phyloP scores from a whole-genome alignment of 2,888 invertebrate species.

The Eulithis testata region DNA sequence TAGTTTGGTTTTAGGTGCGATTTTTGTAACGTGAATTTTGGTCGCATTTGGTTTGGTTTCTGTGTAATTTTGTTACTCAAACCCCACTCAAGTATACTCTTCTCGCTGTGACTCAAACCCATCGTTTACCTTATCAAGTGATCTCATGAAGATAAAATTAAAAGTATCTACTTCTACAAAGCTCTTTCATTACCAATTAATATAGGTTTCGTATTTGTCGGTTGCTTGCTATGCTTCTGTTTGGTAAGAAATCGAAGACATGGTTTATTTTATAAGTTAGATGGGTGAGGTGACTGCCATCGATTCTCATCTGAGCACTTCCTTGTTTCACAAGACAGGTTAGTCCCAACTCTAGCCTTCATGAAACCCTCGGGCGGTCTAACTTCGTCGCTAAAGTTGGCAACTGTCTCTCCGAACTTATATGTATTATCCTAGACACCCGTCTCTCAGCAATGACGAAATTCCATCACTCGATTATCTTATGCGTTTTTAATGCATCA shows the following conservation, averaged over 20 bases:
- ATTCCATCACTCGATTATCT: neutral
- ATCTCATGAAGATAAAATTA: slow-evolving; percentile 3
- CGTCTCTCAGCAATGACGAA: neutral
- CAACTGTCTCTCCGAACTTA: neutral
- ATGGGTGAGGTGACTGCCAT: no score
- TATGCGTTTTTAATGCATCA: slow-evolving; percentile 19
- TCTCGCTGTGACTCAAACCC: no score
- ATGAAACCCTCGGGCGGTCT: no score
- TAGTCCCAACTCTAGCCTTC: no score
- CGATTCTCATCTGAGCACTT: no score
- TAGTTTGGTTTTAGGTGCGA: slow-evolving; percentile 30
- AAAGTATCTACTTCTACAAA: neutral
- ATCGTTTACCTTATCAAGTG: neutral
- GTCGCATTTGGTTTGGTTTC: slow-evolving; percentile 14
- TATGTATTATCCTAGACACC: neutral
- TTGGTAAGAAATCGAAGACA: no score
- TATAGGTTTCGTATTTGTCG: no score
- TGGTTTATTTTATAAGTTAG: no score
- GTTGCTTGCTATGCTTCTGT: no score
- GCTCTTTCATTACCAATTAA: neutral
- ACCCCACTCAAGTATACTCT: no score
- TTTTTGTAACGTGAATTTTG: slow-evolving; percentile 25
- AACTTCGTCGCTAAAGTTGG: no score
- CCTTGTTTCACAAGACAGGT: no score
- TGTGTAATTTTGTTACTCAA: neutral